Base-by-base conservation (phyloP, 92 coral and sea anemone species). In the Porites cylindrica region DNA sequence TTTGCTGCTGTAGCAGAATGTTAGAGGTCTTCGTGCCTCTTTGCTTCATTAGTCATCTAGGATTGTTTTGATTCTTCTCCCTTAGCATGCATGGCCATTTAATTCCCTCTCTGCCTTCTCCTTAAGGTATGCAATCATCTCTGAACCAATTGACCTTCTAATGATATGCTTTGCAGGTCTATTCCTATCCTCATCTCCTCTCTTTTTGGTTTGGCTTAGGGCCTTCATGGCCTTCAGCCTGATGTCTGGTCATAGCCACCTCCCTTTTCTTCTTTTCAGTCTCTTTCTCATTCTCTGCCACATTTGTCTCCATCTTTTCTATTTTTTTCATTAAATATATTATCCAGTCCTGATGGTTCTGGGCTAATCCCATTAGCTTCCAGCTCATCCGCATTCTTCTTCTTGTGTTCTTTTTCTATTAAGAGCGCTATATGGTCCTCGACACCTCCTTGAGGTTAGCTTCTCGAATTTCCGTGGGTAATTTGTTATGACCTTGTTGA, bases 231-330 rank as follows among this genome's bases (percentile, higher is more conserved):
- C 88, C 54, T 26, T 85, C 63, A 75, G 76, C 52, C 88, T 12
- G 75, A 85, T 76, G 73, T 85, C 88, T 85, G 14, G 88, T 82
- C 19, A 14, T 47, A 74, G 78, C 75, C 61, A 47, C 82, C 47
- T 84, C 88, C 82, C 65, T 75, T 54, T 85, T 85, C 88, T 75
- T 85, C 59, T 85, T 76, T 77, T 85, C 83, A 53, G 76, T 76
- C 47, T 85, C 89, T 85, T 85, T 85, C 32, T 85, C 89, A 85
- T 75, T 75, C 70, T 77, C 69, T 21, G 66, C 72, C 66, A 75
- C 70, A 76, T 75, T 21, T 12, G 66, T 47, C 61, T 76, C 68
- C 66, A 85, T 85, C 83, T 85, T 85, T 65, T 50, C 83, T 50
- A 75, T 29, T 43, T 16, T 64, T 76, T 62, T 85, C 89, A 19